Evolutionary conservation across 2,113 vertebrate species (phyloP).

Genomic region (Danio rerio): DNA sequence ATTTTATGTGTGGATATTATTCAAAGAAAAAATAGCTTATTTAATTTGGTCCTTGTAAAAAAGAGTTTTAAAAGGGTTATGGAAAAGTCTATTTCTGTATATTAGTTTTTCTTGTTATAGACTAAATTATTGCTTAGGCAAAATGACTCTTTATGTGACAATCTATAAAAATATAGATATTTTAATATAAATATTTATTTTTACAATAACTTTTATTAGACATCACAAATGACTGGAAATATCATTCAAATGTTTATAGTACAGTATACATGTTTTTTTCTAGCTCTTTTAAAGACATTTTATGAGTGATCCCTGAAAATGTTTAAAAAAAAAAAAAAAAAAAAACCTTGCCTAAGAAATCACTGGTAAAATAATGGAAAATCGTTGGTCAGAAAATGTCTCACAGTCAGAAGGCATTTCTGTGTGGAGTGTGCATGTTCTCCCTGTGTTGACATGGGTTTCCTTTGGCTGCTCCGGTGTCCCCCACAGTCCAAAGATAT

Average conservation of each 20-base stretch:
- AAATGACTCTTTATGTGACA: background rate
- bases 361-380: too few species aligned
- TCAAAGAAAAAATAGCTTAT: too few species aligned
- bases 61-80: background rate
- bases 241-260: background rate
- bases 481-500: too few species aligned
- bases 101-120: background rate
- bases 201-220: background rate
- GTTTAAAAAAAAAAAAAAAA: rapidly evolving
- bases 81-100: background rate
- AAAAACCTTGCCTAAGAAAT: background rate
- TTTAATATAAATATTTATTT: background rate
- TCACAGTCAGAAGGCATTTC: too few species aligned
- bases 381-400: conserved; percentile 14
- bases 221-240: background rate
- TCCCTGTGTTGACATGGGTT: too few species aligned
- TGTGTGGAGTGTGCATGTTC: too few species aligned
- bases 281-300: background rate
- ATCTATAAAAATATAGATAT: background rate
- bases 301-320: background rate
- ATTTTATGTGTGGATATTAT: too few species aligned
- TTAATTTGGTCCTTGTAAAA: too few species aligned
- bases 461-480: too few species aligned
- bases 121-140: background rate
- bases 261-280: background rate